These are phyloP conservation scores for Danionella dracula DNA, from an alignment of 2,797 vertebrate genomes.

Conservation along the genomic window DNA sequence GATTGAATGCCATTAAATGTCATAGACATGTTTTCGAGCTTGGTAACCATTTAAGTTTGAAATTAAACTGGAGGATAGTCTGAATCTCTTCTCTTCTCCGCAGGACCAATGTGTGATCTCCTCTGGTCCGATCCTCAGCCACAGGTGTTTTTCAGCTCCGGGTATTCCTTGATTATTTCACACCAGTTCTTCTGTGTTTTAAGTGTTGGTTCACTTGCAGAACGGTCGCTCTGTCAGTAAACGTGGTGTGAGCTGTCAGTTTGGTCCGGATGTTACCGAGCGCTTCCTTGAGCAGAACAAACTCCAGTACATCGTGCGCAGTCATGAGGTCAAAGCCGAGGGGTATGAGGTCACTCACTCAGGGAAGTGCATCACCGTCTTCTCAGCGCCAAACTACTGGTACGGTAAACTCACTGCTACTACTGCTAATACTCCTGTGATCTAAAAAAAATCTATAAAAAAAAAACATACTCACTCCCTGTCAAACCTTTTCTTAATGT, in stretches of 20 bases:
- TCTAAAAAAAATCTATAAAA: no score
- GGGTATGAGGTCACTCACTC: constrained; percentile 92
- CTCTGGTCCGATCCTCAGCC: constrained; percentile 94
- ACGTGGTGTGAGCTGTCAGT: constrained; percentile 91
- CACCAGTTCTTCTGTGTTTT: background rate
- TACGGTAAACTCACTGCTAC: constrained; percentile 45
- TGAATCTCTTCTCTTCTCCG: background rate
- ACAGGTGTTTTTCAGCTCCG: constrained; percentile 85
- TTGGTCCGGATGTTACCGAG: constrained; percentile 85
- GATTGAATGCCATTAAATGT: no score
- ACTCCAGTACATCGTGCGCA: constrained; percentile 87
- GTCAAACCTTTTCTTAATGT: no score
- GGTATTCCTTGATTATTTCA: background rate
- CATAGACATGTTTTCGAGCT: no score
- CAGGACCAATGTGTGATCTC: constrained; percentile 94
- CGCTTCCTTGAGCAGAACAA: constrained; percentile 86
- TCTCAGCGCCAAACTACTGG: constrained; percentile 98
- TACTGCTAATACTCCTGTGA: background rate
- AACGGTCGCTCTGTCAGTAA: constrained; percentile 87
- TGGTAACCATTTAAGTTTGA: no score
- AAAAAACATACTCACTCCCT: no score
- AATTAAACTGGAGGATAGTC: no score
- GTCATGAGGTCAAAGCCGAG: constrained; percentile 90
- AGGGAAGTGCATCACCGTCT: constrained; percentile 91
- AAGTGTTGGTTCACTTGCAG: constrained; percentile 50